Base-by-base conservation (phyloP, 2,797 vertebrate genomes). In the Spondyliosoma cantharus region DNA sequence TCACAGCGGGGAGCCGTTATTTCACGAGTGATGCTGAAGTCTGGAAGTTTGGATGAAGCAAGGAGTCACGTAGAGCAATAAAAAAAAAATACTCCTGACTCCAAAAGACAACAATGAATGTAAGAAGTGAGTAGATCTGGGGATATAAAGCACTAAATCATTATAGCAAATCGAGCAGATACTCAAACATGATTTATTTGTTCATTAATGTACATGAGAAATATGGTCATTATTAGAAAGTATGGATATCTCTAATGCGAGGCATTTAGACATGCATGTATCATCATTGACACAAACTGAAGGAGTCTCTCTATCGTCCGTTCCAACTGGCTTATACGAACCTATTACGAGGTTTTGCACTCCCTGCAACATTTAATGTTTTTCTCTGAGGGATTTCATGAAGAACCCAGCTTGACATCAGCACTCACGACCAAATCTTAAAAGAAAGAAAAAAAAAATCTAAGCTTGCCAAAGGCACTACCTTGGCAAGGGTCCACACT, bases 1-100 rank as follows among this genome's bases (percentile, higher is more conserved):
- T 71, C 82, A 80, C 85, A 84, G 83, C 42, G 68, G 71, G 82
- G 5, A 58, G 74, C 50, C 48, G 69, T 19, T 75, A 16, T 48
- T 64, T 20, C 65, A 52, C 53, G 52, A 80, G 27, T 72, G 67
- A 69, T 64, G 16, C 45, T 54, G 54, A 68, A 61, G 73, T 81
- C 45, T 71, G 32, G 15, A 81, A 63, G 43, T 74, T 53, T 17
- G 48, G 8, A 42, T 46, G 16, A 73, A 29, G 46, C 13, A 65
- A 29, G 49, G 63, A 59, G 29, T 22, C 15, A 53, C 27, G 62
- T 37, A 74, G 71, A 81, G 45, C 17, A 45, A 58, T 42, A 72
- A 32, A 32, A 54, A 54, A 57, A 17, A 48, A 57, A 19, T 37
- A 27, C 22, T 56, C 20, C 20, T 67, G 45, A 79, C 54, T 60